A percentile compares a stretch with the other conserved stretches of the same genome.
Conservation (phyloP, 2,797 vertebrate genomes). For the Hydrolagus colliei region DNA sequence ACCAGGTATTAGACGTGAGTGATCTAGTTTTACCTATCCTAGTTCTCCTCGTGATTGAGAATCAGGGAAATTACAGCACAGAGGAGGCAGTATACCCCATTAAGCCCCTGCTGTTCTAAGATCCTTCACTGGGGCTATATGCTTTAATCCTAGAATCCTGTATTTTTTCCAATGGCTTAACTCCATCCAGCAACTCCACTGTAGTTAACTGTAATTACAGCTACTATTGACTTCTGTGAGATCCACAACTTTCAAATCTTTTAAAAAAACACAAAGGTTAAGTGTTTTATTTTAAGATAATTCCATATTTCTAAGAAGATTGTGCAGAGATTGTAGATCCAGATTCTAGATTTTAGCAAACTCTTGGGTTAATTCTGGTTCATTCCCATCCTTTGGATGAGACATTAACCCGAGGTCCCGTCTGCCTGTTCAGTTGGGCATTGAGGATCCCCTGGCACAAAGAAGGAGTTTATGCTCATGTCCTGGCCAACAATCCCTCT, state of each 20-base stretch:
- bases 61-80: too few species aligned
- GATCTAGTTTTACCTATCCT: neutral
- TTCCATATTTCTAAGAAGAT: neutral
- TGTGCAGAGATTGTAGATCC: too few species aligned
- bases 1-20: neutral
- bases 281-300: neutral
- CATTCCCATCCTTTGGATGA: neutral
- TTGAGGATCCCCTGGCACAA: too few species aligned
- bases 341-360: neutral
- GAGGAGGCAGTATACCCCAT: neutral
- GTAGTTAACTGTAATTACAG: too few species aligned
- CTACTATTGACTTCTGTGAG: neutral
- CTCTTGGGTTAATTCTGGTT: neutral
- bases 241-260: neutral
- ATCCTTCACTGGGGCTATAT: neutral
- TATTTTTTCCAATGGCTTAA: neutral
- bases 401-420: neutral
- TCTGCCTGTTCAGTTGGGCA: too few species aligned
- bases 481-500: too few species aligned
- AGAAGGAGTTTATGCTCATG: too few species aligned
- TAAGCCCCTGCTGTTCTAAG: neutral
- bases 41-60: neutral
- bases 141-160: neutral
- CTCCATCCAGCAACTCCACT: too few species aligned
- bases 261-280: neutral